A percentile compares a stretch with the other conserved stretches of the same genome.
Evolutionary conservation across 2,888 invertebrate species (phyloP).

Genomic region (Scaptomyza tumidula): DNA sequence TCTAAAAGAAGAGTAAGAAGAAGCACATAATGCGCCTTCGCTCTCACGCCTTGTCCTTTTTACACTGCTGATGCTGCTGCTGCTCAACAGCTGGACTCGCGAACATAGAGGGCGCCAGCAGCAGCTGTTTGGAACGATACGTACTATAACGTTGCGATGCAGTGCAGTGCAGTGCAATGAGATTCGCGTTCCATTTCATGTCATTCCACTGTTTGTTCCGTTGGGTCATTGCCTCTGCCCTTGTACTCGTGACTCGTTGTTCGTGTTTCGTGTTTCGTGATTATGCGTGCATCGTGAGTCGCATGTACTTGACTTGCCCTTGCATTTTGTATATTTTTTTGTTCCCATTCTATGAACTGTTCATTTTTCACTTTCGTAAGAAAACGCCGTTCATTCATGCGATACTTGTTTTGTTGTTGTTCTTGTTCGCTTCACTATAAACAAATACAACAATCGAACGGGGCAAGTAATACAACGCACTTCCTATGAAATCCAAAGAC

Average conservation of each 20-base stretch:
- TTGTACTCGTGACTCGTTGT: conserved; percentile 11
- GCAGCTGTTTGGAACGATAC: conserved; percentile 50
- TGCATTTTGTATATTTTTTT: neutral
- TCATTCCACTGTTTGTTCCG: conserved; percentile 7
- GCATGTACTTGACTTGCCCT: neutral
- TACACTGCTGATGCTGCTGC: conserved; percentile 5
- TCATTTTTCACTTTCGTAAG: neutral
- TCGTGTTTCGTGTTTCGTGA: neutral
- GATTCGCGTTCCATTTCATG: conserved; percentile 3
- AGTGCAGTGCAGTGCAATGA: conserved; percentile 8
- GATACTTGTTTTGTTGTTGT: neutral
- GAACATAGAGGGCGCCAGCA: conserved; percentile 39
- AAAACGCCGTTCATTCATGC: neutral
- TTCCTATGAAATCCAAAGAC: neutral
- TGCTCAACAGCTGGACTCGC: conserved; percentile 55
- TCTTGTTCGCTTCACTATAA: neutral
- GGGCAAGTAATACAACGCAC: neutral
- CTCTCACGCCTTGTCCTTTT: conserved; percentile 14
- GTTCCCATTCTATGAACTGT: neutral
- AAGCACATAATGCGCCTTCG: conserved; percentile 4
- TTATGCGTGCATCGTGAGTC: neutral
- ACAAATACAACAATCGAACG: neutral
- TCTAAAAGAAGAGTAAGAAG: neutral
- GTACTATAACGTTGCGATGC: neutral
- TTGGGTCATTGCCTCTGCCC: conserved; percentile 45